Percentiles rank a stretch among this genome's conserved stretches.
Conservation (phyloP, 92 coral and sea anemone genomes). For the Epizoanthus illoricatus region DNA sequence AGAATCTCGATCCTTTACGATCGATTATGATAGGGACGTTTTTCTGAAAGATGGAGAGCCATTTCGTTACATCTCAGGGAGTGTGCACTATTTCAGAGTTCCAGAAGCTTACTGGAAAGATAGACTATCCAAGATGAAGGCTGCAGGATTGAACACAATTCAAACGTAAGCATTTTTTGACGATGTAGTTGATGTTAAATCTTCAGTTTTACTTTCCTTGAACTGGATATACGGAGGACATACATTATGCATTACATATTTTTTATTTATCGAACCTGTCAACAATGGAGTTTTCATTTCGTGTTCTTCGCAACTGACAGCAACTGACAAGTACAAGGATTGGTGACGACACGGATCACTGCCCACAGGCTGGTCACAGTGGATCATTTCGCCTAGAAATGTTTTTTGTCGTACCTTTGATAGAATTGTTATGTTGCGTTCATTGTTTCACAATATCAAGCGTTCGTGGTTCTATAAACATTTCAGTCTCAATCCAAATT, state of each 20-base stretch:
- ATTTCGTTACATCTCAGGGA: slow-evolving; percentile 87
- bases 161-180: slow-evolving; percentile 66
- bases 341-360: not conserved
- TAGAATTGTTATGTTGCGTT: not conserved
- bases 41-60: slow-evolving; percentile 89
- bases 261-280: slow-evolving; percentile 2
- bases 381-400: not conserved
- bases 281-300: not conserved
- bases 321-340: no score
- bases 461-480: not conserved
- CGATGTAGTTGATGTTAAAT: not conserved
- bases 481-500: not conserved
- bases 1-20: slow-evolving; percentile 64
- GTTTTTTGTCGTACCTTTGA: not conserved
- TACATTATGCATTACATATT: not conserved
- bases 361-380: no score
- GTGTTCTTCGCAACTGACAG: not conserved
- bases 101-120: slow-evolving; percentile 77
- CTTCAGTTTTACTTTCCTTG: not conserved
- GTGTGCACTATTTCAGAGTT: slow-evolving; percentile 80
- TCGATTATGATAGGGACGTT: slow-evolving; percentile 77
- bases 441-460: not conserved
- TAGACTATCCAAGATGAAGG: slow-evolving; percentile 75
- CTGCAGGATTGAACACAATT: slow-evolving; percentile 74
- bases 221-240: not conserved